Conservation (phyloP, 2,888 invertebrate species). For the Conchocele bisecta region DNA sequence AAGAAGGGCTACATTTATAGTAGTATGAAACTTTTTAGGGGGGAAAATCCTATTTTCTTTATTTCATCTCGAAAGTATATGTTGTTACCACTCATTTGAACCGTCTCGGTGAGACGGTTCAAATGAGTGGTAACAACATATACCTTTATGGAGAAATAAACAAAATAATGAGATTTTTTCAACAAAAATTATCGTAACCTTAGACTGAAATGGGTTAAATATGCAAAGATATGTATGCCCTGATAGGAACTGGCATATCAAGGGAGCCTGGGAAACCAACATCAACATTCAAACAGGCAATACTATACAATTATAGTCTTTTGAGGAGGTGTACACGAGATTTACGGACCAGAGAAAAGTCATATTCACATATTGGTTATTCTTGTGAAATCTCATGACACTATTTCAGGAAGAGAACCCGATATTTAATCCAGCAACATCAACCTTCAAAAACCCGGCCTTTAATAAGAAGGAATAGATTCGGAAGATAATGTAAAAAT, state of each 20-base stretch:
- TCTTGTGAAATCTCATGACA: background rate
- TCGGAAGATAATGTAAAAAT: constrained; percentile 14
- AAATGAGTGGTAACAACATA: no score
- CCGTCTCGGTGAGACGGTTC: no score
- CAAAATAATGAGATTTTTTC: no score
- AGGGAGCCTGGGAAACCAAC: background rate
- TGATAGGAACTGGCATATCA: background rate
- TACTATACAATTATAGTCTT: background rate
- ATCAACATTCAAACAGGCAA: background rate
- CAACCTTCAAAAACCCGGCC: constrained; percentile 53
- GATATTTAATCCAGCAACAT: constrained; percentile 54
- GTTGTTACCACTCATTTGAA: no score
- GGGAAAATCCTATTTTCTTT: no score
- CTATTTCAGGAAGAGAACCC: constrained; percentile 53
- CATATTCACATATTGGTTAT: background rate
- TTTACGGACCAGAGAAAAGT: background rate
- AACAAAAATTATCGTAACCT: no score
- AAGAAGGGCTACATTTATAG: no score
- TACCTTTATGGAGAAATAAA: no score
- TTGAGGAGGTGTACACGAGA: background rate
- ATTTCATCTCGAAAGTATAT: no score
- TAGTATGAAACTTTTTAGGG: no score
- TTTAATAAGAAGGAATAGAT: constrained; percentile 33
- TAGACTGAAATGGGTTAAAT: no score
- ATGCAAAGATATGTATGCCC: no score